phyloP scores from a whole-genome alignment of 2,113 vertebrate species.

The Neotoma lepida region DNA sequence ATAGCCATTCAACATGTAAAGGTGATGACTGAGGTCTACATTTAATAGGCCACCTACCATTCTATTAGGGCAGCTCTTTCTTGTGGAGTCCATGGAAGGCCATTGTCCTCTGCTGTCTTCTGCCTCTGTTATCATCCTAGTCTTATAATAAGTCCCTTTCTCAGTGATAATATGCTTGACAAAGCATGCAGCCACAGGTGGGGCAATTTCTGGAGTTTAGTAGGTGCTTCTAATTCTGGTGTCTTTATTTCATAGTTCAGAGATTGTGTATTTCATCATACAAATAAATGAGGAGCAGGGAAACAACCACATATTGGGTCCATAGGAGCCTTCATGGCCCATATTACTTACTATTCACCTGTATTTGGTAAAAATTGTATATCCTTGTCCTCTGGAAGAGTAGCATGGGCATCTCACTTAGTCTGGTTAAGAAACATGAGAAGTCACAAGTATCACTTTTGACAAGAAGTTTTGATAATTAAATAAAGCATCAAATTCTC shows the following conservation, averaged over 20 bases:
- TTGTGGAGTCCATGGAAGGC: not conserved
- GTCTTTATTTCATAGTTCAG: not conserved
- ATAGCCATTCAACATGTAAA: not conserved
- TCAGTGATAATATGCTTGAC: not conserved
- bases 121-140: not conserved
- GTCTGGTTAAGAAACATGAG: conserved; percentile 18
- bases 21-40: not conserved
- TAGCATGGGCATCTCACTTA: not conserved
- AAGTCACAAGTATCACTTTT: not conserved
- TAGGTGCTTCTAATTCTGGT: not conserved
- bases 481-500: not conserved
- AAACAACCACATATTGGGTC: not conserved
- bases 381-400: not conserved
- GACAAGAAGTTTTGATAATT: not conserved
- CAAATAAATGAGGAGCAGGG: not conserved
- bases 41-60: not conserved
- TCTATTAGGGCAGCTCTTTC: not conserved
- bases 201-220: not conserved
- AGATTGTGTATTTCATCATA: not conserved
- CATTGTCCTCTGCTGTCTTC: not conserved
- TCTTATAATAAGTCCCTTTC: not conserved
- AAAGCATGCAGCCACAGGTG: not conserved
- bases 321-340: not conserved
- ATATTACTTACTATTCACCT: not conserved
- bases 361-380: not conserved